phyloP scores from a whole-genome alignment of 2,797 vertebrate genomes.

The Mus caroli region DNA sequence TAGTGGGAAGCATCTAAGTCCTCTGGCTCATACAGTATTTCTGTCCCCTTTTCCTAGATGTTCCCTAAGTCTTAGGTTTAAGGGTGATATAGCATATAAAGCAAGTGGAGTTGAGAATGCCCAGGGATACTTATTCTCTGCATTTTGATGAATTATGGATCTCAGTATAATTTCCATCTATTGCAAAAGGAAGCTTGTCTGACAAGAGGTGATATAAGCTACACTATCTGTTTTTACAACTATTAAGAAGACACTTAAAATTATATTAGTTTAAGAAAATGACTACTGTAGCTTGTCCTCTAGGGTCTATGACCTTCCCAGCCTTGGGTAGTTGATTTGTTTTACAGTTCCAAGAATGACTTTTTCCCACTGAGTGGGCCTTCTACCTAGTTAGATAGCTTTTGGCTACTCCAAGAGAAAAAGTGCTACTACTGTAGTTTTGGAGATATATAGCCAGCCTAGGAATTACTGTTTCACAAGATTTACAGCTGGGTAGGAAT shows the following conservation, averaged over 20 bases:
- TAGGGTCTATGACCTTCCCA: not conserved
- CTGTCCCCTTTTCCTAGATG: not conserved
- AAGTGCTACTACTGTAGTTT: too few relatives aligned
- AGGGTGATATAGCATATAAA: not conserved
- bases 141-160: not conserved
- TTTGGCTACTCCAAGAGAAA: not conserved
- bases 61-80: not conserved
- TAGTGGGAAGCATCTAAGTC: not conserved
- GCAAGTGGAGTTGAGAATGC: not conserved
- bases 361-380: not conserved
- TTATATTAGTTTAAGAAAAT: not conserved
- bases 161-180: not conserved
- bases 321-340: not conserved
- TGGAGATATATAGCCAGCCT: not conserved
- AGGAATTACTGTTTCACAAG: too few relatives aligned
- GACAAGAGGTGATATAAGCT: not conserved
- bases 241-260: not conserved
- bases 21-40: not conserved
- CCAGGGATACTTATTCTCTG: not conserved
- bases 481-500: not conserved
- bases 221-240: not conserved
- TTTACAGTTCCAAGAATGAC: not conserved
- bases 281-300: not conserved
- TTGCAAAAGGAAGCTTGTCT: not conserved
- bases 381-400: not conserved